These are phyloP conservation scores for Xylota segnis DNA, from an alignment of 2,888 invertebrate genomes.

Conservation along the genomic window DNA sequence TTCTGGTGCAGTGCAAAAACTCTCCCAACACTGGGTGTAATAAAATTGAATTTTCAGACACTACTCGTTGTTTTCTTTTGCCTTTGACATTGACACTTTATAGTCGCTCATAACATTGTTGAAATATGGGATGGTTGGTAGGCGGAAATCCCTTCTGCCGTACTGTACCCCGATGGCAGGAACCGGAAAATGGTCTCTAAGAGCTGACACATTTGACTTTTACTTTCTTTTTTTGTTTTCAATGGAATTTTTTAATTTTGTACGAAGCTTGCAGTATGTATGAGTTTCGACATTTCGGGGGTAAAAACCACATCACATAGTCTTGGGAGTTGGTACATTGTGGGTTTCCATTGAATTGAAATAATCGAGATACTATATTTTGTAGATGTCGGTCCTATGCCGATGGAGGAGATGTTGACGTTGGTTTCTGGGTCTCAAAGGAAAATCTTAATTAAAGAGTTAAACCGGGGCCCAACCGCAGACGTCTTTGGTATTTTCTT, in stretches of 20 bases:
- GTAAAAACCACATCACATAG: conserved; percentile 35
- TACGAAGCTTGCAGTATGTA: not conserved
- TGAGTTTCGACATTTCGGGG: not conserved
- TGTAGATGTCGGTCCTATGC: not conserved
- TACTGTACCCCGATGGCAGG: not conserved
- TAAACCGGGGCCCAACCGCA: conserved; percentile 1
- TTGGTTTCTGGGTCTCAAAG: conserved; percentile 4
- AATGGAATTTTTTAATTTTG: conserved; percentile 49
- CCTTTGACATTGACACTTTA: conserved; percentile 52
- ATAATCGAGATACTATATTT: conserved; percentile 5
- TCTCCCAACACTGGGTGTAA: conserved; percentile 20
- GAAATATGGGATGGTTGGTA: not conserved
- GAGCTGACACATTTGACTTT: conserved; percentile 7
- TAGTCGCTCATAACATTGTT: conserved; percentile 31
- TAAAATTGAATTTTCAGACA: conserved; percentile 58
- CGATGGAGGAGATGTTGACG: not conserved
- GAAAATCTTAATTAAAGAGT: conserved; percentile 31
- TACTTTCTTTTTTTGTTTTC: conserved; percentile 12
- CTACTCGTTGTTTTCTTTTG: conserved; percentile 11
- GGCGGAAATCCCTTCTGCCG: conserved; percentile 8
- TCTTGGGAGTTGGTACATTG: conserved; percentile 12
- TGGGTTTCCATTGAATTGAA: conserved; percentile 19
- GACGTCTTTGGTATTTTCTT: conserved; percentile 6
- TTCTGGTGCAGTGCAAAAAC: not conserved
- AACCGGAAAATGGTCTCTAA: not conserved